Percentiles rank a stretch among this genome's conserved stretches.
Evolutionary conservation across 1,140 invertebrate species (phyloP).

Genomic region (Acyrthosiphon pisum): DNA sequence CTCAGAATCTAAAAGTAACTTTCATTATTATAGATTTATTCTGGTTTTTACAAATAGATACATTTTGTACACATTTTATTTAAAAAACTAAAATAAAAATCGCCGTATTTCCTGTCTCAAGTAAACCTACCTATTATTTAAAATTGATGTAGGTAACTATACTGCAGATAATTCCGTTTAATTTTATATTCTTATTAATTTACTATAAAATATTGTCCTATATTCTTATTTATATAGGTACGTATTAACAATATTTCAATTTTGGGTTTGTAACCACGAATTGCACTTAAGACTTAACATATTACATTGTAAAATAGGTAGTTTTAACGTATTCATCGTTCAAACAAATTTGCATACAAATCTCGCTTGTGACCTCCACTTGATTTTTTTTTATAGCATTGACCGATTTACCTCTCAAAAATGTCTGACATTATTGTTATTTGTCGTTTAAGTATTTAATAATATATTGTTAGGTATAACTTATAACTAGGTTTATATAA

Average conservation of each 20-base stretch:
- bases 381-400: background rate
- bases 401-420: background rate
- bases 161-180: too few relatives aligned
- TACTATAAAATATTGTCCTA: background rate
- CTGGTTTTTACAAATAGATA: background rate
- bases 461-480: background rate
- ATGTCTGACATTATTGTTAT: background rate
- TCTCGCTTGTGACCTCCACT: background rate
- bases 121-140: too few relatives aligned
- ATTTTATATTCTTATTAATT: too few relatives aligned
- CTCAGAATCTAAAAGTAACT: too few relatives aligned
- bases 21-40: background rate
- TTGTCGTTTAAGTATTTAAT: background rate
- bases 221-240: background rate
- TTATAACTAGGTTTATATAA: background rate
- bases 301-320: background rate
- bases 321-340: background rate
- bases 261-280: background rate
- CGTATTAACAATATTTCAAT: background rate
- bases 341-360: constrained; percentile 10
- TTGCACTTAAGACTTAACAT: background rate
- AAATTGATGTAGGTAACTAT: background rate
- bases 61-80: background rate
- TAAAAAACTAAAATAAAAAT: background rate
- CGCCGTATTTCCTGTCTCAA: too few relatives aligned